Conservation (phyloP, 2,113 vertebrate genomes). For the Platycercus adscitus region DNA sequence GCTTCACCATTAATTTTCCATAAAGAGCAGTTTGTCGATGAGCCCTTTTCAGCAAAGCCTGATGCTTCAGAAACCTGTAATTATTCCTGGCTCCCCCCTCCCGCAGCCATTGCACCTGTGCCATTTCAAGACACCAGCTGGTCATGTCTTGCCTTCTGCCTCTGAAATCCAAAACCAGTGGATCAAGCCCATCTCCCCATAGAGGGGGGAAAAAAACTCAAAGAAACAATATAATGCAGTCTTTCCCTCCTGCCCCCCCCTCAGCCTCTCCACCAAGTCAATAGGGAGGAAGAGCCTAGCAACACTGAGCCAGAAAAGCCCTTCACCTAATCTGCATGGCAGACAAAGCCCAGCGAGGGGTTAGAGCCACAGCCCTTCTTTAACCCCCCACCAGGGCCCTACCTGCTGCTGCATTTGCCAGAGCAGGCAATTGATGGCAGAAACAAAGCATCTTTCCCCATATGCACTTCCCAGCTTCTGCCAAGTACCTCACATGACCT, state of each 20-base stretch:
- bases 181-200: constrained; percentile 64
- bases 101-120: constrained; percentile 84
- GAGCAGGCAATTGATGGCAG: neutral
- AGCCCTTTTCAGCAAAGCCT: constrained; percentile 78
- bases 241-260: constrained; percentile 15
- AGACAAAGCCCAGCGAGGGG: constrained; percentile 64
- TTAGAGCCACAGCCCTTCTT: constrained; percentile 30
- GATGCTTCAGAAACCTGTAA: constrained; percentile 84
- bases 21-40: constrained; percentile 78
- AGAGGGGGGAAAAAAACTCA: constrained; percentile 28
- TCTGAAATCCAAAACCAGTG: constrained; percentile 76
- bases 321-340: constrained; percentile 70
- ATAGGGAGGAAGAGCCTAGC: constrained; percentile 53
- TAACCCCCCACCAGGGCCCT: neutral
- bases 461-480: constrained; percentile 12
- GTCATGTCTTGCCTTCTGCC: constrained; percentile 79
- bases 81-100: constrained; percentile 81
- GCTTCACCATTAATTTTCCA: constrained; percentile 81
- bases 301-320: constrained; percentile 55
- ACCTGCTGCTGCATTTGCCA: constrained; percentile 39
- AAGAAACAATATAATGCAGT: constrained; percentile 36
- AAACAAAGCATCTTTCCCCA: constrained; percentile 43
- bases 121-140: constrained; percentile 83
- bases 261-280: constrained; percentile 50
- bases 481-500: constrained; percentile 60